A percentile compares a stretch with the other conserved stretches of the same genome.
Evolutionary conservation across 2,888 invertebrate genomes (phyloP).

Genomic region (Agrochola lota): DNA sequence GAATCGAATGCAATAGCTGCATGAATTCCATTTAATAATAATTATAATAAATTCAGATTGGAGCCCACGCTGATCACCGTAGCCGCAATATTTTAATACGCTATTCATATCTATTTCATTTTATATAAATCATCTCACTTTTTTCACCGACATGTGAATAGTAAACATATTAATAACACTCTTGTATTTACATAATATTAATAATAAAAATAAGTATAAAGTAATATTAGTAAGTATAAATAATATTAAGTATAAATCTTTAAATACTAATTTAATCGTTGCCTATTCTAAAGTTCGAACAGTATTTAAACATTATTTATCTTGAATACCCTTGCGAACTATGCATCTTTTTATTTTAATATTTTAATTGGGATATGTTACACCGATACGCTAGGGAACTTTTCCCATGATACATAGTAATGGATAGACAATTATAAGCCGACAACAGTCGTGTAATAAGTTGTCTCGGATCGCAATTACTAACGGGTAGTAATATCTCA

Average conservation of each 20-base stretch:
- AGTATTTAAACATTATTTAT: neutral
- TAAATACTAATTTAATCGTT: neutral
- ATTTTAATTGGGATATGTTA: constrained; percentile 5
- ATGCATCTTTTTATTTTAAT: neutral
- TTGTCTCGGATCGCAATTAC: constrained; percentile 58
- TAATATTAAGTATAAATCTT: neutral
- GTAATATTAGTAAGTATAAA: no score
- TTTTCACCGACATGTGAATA: constrained; percentile 24
- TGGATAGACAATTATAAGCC: constrained; percentile 56
- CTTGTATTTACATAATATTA: constrained; percentile 23
- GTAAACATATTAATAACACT: constrained; percentile 23
- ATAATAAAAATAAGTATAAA: constrained; percentile 2
- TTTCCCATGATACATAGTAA: constrained; percentile 32
- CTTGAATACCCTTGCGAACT: neutral
- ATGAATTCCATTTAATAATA: constrained; percentile 56
- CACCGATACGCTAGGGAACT: constrained; percentile 1
- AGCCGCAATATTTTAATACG: constrained; percentile 46
- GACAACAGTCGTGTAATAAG: constrained; percentile 59
- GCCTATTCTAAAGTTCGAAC: neutral
- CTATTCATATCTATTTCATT: constrained; percentile 45
- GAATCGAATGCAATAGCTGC: constrained; percentile 46
- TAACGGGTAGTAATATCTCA: constrained; percentile 57
- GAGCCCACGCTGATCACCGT: constrained; percentile 40
- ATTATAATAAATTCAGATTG: constrained; percentile 43
- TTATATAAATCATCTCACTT: constrained; percentile 46